Evolutionary conservation across 2,113 vertebrate genomes (phyloP).

Genomic region (Triplophysa dalaica): DNA sequence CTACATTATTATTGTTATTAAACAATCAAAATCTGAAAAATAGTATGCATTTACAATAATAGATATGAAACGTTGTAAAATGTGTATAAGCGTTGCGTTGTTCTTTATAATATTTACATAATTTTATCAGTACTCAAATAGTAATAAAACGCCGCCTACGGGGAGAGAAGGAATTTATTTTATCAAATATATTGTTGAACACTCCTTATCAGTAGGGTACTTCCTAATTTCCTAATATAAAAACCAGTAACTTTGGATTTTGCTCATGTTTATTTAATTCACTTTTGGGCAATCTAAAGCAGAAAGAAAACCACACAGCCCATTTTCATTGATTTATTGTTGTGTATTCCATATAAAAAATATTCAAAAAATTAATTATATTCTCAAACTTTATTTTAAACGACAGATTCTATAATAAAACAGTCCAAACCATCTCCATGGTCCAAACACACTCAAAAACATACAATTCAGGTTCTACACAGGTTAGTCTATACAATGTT

Average conservation of each 20-base stretch:
- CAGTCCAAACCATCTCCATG: not conserved
- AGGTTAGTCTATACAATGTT: not conserved
- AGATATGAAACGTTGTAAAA: not conserved
- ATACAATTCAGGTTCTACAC: not conserved
- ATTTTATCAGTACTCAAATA: not conserved
- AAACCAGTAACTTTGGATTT: no score
- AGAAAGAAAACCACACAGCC: not conserved
- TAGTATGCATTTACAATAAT: not conserved
- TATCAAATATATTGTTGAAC: no score
- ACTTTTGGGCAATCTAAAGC: not conserved
- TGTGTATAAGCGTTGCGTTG: not conserved
- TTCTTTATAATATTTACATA: not conserved
- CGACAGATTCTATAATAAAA: not conserved
- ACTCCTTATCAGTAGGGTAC: no score
- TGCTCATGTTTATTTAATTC: not conserved
- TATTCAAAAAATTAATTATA: not conserved
- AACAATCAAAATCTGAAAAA: not conserved
- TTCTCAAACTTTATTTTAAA: not conserved
- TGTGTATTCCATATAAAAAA: not conserved
- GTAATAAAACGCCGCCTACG: not conserved
- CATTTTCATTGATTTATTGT: slow-evolving; percentile 7
- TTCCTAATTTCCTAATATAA: no score
- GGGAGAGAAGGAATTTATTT: not conserved
- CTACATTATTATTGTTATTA: not conserved
- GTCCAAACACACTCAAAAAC: not conserved